Base-by-base conservation (phyloP, 2,888 invertebrate genomes). In the Volucella zonaria region DNA sequence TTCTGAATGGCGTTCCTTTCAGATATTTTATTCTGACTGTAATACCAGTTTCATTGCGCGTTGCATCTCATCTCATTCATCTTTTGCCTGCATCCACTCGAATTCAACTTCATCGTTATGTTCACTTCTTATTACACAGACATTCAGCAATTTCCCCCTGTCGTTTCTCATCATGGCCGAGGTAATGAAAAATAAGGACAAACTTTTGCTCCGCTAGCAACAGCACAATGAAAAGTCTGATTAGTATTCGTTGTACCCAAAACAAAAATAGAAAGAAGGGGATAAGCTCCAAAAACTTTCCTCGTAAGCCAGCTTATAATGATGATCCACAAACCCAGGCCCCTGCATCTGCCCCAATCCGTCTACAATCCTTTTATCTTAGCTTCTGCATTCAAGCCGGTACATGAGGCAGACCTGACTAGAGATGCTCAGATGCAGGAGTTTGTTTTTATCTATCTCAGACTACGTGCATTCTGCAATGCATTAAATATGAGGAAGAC, bases 261-360 rank as follows among this genome's bases (percentile, higher is more conserved):
- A 43, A 49, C 51, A 42, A 4, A 68, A 15, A 3, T 15, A 23
- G 43, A 66, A n/a, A 59, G 42, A 45, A 54, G 15, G 47, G 23
- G 49, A 49, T 14, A 31, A 51, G 14, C 47, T 62, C 42, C 52
- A 45, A 71, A 71, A 78, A 66, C 45, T 78, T 78, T 78, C 49
- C 77, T 54, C 77, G 64, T 70, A 78, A 78, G 40, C 64, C 77
- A 70, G 70, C 77, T 78, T 78, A 70, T 78, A 64, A 78, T 70
- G 77, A 58, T 78, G 70, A 70, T 78, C 58, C 42, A 15, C 49
- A 31, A 31, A 31, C 31, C 31, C 31, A 0, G 6, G 31, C 64
- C 10, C 3, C 38, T 14, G 9, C 38, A n/a, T 10, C 8, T 67
- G 18, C 31, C 40, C 10, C 45, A 11, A 9, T 18, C 51, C 31